Evolutionary conservation across 2,797 vertebrate genomes (phyloP), one percentile per base, ranked within the genome.

Genomic region (Melanotaenia boesemani): DNA sequence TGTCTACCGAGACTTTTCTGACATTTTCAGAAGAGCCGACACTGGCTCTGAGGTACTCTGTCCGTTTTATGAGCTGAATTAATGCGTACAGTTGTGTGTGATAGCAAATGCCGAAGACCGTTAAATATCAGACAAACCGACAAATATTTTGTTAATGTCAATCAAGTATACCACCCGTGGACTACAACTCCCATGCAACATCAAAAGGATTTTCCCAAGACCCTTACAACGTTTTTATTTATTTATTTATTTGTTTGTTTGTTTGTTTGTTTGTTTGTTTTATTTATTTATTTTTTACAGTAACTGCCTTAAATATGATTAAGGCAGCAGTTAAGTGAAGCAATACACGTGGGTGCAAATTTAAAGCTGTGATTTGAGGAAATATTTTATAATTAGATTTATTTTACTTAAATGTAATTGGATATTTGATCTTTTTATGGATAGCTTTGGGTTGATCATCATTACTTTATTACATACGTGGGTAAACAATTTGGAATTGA

Each of bases 131-230:
- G 32, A 63, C 67, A 64, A 16, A 34, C 12, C 2, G 6, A 56
- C 2, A 2, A 48, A 20, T 24, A 48, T 6, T 57, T 60, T 58
- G 44, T 32, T 20, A 11, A 13, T 26, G 0, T 63, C 54, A 20
- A 56, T 57, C 39, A 54, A 73, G 70, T 39, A n/a, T 20, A 39
- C n/a, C 26, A 57, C 39, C 15, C 26, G 22, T 68, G 76, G 80
- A 92, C 91, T 91, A 89, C 91, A 91, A 83, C 66, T 90, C 84
- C 91, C 91, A 84, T 72, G 74, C 84, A 41, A 6, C 55, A 8
- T 16, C 24, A 30, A 20, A 1, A 7, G 3, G 1, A 16, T 34
- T 54, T 24, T 18, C 15, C 63, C 56, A 58, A 41, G 46, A 46
- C 24, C 34, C 7, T 66, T 37, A 16, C 9, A 24, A 68, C 36